Evolutionary conservation across 1,140 invertebrate species (phyloP), one percentile per base, ranked within the genome.

Genomic region (Drosophila persimilis): DNA sequence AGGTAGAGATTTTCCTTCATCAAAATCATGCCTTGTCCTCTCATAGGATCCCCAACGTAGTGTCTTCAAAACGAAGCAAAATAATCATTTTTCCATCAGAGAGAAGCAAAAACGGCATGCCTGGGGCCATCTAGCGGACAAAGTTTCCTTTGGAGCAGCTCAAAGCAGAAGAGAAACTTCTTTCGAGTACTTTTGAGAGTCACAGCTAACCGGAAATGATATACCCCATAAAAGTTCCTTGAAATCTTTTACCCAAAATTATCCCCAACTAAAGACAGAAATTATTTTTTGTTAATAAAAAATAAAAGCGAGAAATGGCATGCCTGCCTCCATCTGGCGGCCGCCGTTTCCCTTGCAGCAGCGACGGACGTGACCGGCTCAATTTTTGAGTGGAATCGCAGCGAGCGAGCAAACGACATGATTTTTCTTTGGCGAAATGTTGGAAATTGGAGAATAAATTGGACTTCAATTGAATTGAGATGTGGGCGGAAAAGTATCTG

Each of bases 381-480:
- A 56, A 9, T 45, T 26, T 48, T 17, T 26, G 13, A 39, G 61
- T 41, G 61, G 22, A 31, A 63, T 11, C 4, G 44, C 31, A 31
- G 29, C 29, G 24, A 5, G 24, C 24, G 24, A 61, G 43, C 13
- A 3, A 41, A 39, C 39, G 39, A 45, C 26, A 46, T 45, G 44
- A 70, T 57, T 70, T 39, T 57, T 56, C 48, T 57, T 67, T n/a
- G 45, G 29, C 56, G 46, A 62, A 77, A 71, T 76, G 45, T 35
- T 17, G 45, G 55, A 72, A 81, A 77, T 67, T 72, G 72, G 73
- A 67, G 46, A 26, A 50, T 58, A 63, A 80, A 80, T 80, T 80
- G 56, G 63, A 80, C 60, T 69, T 64, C 58, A 76, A 76, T 76
- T 75, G 63, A 75, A 69, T 83, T 77, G 75, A 65, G 64, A 70